Percentiles rank a stretch among this genome's conserved stretches.
Conservation (phyloP, 2,888 invertebrate species). For the Heterodera filipjevi region DNA sequence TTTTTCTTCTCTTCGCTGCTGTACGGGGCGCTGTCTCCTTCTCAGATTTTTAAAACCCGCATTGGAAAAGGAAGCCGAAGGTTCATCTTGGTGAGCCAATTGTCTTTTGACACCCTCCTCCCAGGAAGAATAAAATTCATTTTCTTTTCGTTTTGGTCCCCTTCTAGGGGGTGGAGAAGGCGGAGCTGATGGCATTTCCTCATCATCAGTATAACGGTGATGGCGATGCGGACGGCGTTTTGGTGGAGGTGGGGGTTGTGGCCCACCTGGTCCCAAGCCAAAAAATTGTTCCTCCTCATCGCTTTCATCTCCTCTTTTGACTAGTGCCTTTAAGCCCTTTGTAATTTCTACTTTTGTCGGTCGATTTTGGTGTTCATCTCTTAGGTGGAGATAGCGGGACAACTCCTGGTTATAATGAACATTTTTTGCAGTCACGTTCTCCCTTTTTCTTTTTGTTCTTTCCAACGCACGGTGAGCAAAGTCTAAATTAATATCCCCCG, state of each 20-base stretch:
- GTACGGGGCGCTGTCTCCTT: neutral
- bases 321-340: neutral
- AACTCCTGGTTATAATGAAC: slow-evolving; percentile 16
- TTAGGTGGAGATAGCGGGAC: neutral
- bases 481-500: neutral
- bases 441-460: slow-evolving; percentile 4
- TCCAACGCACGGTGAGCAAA: neutral
- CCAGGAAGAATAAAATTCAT: neutral
- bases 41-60: neutral
- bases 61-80: neutral
- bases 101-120: neutral
- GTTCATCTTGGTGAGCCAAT: neutral
- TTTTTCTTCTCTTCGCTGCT: neutral
- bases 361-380: neutral
- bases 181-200: neutral
- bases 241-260: neutral
- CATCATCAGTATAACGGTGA: neutral
- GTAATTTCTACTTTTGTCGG: neutral
- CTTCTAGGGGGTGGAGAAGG: neutral
- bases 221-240: neutral
- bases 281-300: neutral
- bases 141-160: neutral
- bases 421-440: slow-evolving; percentile 5
- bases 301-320: neutral
- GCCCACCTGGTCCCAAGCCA: neutral